Percentiles rank a stretch among this genome's conserved stretches.
These are phyloP conservation scores for Cebus imitator DNA, from an alignment of 2,113 vertebrate genomes.

Conservation along the genomic window DNA sequence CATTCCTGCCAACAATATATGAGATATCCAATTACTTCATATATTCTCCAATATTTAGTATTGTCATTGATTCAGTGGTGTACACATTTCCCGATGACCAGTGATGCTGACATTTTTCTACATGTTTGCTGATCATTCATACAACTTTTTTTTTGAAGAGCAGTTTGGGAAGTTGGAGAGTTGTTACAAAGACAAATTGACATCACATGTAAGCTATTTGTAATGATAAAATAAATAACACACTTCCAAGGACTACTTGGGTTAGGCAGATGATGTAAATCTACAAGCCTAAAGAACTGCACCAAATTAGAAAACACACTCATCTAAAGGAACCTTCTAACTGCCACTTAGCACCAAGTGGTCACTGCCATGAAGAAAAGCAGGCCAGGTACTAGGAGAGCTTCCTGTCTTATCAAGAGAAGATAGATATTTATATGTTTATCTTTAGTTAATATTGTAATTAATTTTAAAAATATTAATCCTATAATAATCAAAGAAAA, in stretches of 20 bases:
- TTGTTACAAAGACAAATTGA: background rate
- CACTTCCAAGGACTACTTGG: background rate
- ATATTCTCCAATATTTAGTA: background rate
- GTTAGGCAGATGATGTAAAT: background rate
- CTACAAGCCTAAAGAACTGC: background rate
- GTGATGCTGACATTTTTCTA: background rate
- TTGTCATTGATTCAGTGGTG: background rate
- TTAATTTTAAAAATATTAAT: slow-evolving; percentile 32
- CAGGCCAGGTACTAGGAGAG: background rate
- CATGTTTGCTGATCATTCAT: background rate
- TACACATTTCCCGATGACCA: background rate
- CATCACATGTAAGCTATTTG: background rate
- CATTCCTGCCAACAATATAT: background rate
- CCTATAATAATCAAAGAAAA: slow-evolving; percentile 15
- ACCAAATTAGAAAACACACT: background rate
- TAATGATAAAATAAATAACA: background rate
- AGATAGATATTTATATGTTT: background rate
- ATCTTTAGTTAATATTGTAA: background rate
- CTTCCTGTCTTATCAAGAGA: background rate
- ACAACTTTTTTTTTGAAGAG: background rate
- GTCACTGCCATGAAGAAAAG: background rate
- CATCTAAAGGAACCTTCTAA: background rate
- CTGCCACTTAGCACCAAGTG: background rate
- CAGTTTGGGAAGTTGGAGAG: background rate
- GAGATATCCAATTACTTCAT: background rate